Percentiles rank a stretch among this genome's conserved stretches.
These are phyloP conservation scores for Acanthornis magna DNA, from an alignment of 2,797 vertebrate species.

Conservation along the genomic window DNA sequence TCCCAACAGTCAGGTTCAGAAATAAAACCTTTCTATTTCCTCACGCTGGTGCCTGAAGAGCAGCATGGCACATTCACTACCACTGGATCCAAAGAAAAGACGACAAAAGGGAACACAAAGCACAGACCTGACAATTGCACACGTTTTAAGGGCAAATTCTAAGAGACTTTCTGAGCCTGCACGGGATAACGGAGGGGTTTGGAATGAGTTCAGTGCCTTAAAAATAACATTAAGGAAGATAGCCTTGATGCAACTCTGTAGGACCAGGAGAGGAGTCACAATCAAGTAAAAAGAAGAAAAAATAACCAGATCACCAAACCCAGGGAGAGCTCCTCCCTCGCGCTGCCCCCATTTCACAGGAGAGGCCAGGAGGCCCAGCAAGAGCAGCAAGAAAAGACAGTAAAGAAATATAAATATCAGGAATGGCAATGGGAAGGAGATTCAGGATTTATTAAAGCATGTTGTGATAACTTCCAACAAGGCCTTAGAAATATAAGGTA, in stretches of 20 bases:
- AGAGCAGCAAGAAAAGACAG: not conserved
- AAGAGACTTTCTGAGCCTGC: constrained; percentile 41
- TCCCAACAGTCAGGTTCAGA: not conserved
- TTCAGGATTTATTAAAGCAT: constrained; percentile 46
- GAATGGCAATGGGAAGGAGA: constrained; percentile 10
- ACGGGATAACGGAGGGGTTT: not conserved
- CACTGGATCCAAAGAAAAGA: not conserved
- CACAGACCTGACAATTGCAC: not conserved
- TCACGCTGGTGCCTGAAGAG: not conserved
- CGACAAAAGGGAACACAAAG: constrained; percentile 40
- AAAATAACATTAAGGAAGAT: constrained; percentile 2
- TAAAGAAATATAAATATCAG: constrained; percentile 19
- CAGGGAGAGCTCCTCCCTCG: not conserved
- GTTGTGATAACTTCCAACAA: constrained; percentile 10
- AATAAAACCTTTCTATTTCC: not conserved
- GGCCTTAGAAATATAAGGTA: not conserved
- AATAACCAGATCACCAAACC: not conserved
- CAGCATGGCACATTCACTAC: not conserved
- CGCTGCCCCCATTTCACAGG: not conserved
- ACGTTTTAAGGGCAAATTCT: not conserved
- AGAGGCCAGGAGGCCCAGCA: not conserved
- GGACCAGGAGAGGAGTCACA: not conserved
- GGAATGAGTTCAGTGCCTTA: constrained; percentile 2
- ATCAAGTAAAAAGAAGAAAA: not conserved
- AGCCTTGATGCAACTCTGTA: not conserved